These are phyloP conservation scores for Pimpla rufipes DNA, from an alignment of 2,888 invertebrate genomes.

Conservation along the genomic window DNA sequence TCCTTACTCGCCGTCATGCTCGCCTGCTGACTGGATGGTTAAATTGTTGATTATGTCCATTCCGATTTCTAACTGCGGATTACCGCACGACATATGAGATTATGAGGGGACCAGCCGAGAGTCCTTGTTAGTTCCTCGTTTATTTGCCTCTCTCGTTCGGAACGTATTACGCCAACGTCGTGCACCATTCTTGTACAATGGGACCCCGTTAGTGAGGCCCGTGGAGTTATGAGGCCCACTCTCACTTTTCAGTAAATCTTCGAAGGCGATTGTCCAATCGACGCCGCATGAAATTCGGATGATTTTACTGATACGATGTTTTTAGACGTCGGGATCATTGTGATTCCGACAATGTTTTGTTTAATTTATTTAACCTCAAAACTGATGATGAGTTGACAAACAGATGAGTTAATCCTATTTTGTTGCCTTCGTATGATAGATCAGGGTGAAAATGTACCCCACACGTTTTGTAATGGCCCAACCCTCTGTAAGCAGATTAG, in stretches of 20 bases:
- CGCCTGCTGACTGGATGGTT: conserved; percentile 81
- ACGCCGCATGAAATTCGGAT: background rate
- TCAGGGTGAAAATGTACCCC: too few relatives aligned
- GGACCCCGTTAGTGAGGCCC: background rate
- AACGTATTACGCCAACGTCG: background rate
- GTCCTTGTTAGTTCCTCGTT: conserved; percentile 41
- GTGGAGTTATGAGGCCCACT: background rate
- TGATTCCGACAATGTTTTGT: too few relatives aligned
- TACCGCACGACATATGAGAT: conserved; percentile 74
- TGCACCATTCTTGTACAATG: background rate
- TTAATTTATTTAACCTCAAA: too few relatives aligned
- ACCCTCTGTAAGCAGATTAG: too few relatives aligned
- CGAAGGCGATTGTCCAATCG: background rate
- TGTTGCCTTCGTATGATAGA: too few relatives aligned
- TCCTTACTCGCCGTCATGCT: conserved; percentile 68
- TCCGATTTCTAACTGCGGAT: conserved; percentile 81
- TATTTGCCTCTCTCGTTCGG: conserved; percentile 48
- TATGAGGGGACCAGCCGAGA: conserved; percentile 65
- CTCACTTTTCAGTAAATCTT: conserved; percentile 34
- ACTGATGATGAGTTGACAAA: too few relatives aligned
- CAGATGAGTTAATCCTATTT: too few relatives aligned
- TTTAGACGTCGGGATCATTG: background rate
- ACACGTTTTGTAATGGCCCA: too few relatives aligned
- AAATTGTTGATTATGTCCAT: conserved; percentile 85
- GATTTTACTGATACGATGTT: background rate